Percentiles rank a stretch among this genome's conserved stretches.
Evolutionary conservation across 2,888 invertebrate species (phyloP).

Genomic region (Hemaris fuciformis): DNA sequence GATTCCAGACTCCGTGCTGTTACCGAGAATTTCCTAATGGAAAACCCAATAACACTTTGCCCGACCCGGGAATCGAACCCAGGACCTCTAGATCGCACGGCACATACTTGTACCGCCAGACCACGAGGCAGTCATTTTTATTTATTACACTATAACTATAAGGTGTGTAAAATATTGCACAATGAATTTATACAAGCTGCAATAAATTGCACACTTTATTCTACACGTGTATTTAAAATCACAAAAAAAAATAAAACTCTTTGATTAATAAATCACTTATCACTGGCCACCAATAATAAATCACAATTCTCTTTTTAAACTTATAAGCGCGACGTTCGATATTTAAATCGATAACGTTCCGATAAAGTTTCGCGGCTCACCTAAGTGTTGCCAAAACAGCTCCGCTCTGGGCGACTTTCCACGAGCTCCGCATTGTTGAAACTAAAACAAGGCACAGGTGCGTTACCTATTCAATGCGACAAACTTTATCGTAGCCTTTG

Average conservation of each 20-base stretch:
- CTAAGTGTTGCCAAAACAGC: constrained; percentile 62
- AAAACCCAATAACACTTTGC: too few relatives aligned
- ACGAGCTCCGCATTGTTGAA: constrained; percentile 69
- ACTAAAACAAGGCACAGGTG: constrained; percentile 59
- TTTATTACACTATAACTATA: background rate
- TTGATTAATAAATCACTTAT: background rate
- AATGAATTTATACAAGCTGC: background rate
- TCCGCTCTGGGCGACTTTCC: constrained; percentile 63
- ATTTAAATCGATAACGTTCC: constrained; percentile 1
- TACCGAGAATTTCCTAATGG: too few relatives aligned
- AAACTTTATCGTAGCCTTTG: constrained; percentile 45
- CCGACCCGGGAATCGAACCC: too few relatives aligned
- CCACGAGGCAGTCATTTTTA: too few relatives aligned
- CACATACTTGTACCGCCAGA: too few relatives aligned
- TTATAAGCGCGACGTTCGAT: background rate
- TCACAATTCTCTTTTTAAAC: background rate
- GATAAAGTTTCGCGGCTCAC: constrained; percentile 39
- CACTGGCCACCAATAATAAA: background rate
- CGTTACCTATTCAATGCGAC: constrained; percentile 44
- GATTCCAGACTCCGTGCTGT: too few relatives aligned
- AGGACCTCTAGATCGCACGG: too few relatives aligned
- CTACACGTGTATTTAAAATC: background rate
- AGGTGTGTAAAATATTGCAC: background rate
- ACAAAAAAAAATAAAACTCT: background rate
- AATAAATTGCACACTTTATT: background rate